These are phyloP conservation scores for Cryptoblepharus egeriae DNA, from an alignment of 2,797 vertebrate species.

Conservation along the genomic window DNA sequence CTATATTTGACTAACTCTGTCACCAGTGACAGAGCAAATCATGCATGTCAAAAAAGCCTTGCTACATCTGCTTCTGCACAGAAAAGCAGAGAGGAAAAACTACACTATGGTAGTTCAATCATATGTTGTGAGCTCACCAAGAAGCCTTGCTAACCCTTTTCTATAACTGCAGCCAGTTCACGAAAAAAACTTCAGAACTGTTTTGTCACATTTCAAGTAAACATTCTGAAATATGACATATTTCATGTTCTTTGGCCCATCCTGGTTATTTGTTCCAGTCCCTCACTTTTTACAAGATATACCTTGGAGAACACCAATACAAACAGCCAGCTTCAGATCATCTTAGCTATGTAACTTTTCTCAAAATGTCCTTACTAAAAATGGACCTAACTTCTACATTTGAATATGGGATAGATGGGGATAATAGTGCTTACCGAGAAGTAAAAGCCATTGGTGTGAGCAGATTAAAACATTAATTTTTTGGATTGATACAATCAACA, in stretches of 20 bases:
- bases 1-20: background rate
- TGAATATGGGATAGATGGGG: background rate
- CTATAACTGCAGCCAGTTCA: background rate
- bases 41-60: background rate
- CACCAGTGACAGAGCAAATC: background rate
- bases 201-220: background rate
- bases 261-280: background rate
- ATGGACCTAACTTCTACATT: background rate
- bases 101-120: background rate
- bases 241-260: background rate
- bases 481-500: background rate
- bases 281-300: background rate
- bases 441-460: background rate
- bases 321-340: background rate
- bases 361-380: background rate
- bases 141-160: background rate
- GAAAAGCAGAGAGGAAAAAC: background rate
- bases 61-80: background rate
- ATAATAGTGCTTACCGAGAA: background rate
- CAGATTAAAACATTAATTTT: background rate
- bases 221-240: background rate
- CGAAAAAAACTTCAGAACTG: background rate
- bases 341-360: background rate
- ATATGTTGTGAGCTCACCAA: background rate
- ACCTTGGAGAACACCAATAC: background rate